Base-by-base conservation (phyloP, 2,113 vertebrate species). In the Salminus brasiliensis region DNA sequence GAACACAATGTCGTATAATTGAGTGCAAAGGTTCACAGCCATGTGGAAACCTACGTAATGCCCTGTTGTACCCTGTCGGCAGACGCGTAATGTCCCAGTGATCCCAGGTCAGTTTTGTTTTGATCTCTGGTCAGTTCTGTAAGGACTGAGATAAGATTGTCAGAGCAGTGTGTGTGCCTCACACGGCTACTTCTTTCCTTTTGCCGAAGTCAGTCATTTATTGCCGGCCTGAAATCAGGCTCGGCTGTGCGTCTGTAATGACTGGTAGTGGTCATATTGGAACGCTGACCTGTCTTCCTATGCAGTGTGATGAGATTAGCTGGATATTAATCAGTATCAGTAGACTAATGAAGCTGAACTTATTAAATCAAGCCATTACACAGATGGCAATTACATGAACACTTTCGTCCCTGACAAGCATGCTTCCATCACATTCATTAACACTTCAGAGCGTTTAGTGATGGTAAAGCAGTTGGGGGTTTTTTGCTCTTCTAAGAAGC, bases 331-430 rank as follows among this genome's bases (percentile, higher is more conserved):
- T 78, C 75, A 25, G 76, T 62, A 74, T 71, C 57, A 74, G 57
- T 23, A 21, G 60, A 69, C 65, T 69, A 83, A 67, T 72, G 41
- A 76, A 63, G 67, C 73, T 25, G 49, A 66, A 76, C 69, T 80
- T 59, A 76, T 80, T 52, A 52, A 76, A 75, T 83, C 67, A 13
- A 67, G 27, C 49, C 39, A 83, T 80, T 72, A 52, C 23, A 80
- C 27, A 72, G 49, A 80, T 80, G 73, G 49, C 47, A 76, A 52
- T 80, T 60, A 83, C 39, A 45, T 83, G 74, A 72, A 59, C 66
- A 10, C 63, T 76, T 59, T 60, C 29, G 70, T 80, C 65, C 62
- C 55, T 27, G 47, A 52, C 30, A 32, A 34, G 16, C 21, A 39
- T 32, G 18, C 30, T 45, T 74, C 29, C 66, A 36, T 71, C 30